Evolutionary conservation across 2,888 invertebrate genomes (phyloP), one percentile per base, ranked within the genome.

Genomic region (Eilema caniola): DNA sequence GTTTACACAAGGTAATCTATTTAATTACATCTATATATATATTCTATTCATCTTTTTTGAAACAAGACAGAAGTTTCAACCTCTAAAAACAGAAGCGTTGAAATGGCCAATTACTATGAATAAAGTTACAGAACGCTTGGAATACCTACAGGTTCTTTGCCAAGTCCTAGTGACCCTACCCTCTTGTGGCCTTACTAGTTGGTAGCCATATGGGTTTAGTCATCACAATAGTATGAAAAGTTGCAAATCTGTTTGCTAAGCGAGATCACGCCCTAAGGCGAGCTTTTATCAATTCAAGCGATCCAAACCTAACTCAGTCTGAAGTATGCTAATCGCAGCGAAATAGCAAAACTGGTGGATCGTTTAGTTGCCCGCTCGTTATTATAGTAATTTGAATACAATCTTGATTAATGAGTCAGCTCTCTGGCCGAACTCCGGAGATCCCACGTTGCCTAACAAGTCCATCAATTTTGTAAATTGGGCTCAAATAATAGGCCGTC

Each of bases 351-450:
- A 60, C 47, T 64, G 60, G 31, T 37, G 24, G 56, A 56, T 8
- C 74, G 63, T 72, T 81, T 75, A 73, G 70, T 59, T 61, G 60
- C 56, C 70, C 62, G 68, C 65, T 25, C 66, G 67, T 41, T 56
- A 86, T 86, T 83, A 83, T 70, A 82, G 83, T 80, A 61, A 85
- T 86, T 83, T 86, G 80, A 85, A 85, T 86, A 83, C 74, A 72
- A 59, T 61, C 72, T 71, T 83, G 86, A 83, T 83, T 82, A 82
- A 85, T 83, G 79, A 73, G 62, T 71, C 70, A 64, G 78, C 79
- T 74, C 67, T 74, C 72, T 67, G 65, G 20, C 62, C 61, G 62
- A 28, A 37, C 33, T 37, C 33, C 33, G 33, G 33, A 62, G 69
- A 69, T 73, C 71, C 63, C 71, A 69, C 66, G 73, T 41, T 69